Evolutionary conservation across 1,140 invertebrate species (phyloP).

Genomic region (Caenorhabditis elegans): WBcel235 BX284606.5:1134001-1134500

Average conservation of each 20-base stretch:
- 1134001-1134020: no score
- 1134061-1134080: no score
- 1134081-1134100: no score
- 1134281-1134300: background rate
- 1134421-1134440: constrained; percentile 17
- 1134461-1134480: no score
- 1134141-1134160: background rate
- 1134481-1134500: no score
- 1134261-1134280: background rate
- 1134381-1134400: background rate
- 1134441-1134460: no score
- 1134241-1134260: background rate
- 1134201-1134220: background rate
- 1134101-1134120: no score
- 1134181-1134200: background rate
- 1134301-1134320: background rate
- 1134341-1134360: background rate
- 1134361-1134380: constrained; percentile 19
- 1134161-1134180: background rate
- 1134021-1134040: no score
- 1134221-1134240: background rate
- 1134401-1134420: background rate
- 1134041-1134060: no score
- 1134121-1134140: background rate
- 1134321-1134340: background rate